Evolutionary conservation across 2,113 vertebrate species (phyloP), one percentile per base, ranked within the genome.

Genomic region (Piprites chloris): DNA sequence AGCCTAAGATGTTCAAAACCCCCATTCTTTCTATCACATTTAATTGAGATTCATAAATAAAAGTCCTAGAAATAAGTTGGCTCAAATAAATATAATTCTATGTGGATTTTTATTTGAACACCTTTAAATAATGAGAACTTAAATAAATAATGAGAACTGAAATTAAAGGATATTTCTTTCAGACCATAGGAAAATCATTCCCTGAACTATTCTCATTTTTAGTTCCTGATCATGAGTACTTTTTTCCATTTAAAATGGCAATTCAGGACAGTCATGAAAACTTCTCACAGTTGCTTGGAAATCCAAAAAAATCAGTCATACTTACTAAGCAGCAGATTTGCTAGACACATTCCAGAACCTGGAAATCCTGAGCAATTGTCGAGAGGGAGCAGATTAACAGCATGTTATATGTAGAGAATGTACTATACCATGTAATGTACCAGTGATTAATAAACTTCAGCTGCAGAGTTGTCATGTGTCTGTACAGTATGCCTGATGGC

Each of bases 391-490:
- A 44, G 42, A 71, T 50, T 53, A 58, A 35, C 20, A 66, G 24
- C 6, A 52, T 20, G 19, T n/a, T 61, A 4, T 1, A 0, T 35
- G 10, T 3, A 22, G 27, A 44, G n/a, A 44, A 68, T 22, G 27
- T 17, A 5, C 22, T 15, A 2, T 33, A 41, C 44, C 55, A 41
- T 32, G 37, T 37, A 87, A 89, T 28, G 24, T 24, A 49, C 23
- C 19, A 23, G 16, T 49, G 69, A 66, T 58, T 66, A 91, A 56
- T 89, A 85, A 87, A 20, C 19, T 6, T 20, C 7, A 1, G 0
- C 9, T 37, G 13, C 32, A 11, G 4, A 46, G 73, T 3, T 85
- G 14, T 9, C 9, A 1, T 37, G 32, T 69, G 59, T 17, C 46
- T 77, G 37, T 28, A 30, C 32, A 80, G 21, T n/a, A 8, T 73